These are phyloP conservation scores for Dryococelus australis DNA, from an alignment of 2,888 invertebrate genomes.

Conservation along the genomic window DNA sequence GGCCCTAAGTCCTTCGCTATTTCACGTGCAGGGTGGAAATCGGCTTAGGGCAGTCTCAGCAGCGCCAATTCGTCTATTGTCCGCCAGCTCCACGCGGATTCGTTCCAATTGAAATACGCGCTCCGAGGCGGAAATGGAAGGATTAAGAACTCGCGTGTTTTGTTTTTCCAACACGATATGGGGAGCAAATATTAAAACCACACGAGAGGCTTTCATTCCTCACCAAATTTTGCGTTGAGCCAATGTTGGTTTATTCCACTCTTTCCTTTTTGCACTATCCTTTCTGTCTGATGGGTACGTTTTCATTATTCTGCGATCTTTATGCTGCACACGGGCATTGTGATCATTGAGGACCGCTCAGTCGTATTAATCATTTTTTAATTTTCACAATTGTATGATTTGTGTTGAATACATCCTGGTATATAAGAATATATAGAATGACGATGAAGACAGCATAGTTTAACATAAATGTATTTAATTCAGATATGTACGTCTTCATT, in stretches of 20 bases:
- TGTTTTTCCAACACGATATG: neutral
- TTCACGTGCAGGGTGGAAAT: neutral
- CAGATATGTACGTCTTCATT: no score
- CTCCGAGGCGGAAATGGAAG: neutral
- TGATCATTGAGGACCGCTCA: no score
- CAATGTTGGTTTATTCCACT: neutral
- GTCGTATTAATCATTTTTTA: no score
- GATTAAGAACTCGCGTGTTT: neutral
- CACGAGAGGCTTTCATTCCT: neutral
- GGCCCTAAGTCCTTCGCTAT: neutral
- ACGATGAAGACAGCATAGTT: no score
- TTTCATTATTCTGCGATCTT: neutral
- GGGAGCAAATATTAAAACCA: conserved; percentile 16
- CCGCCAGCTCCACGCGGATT: neutral
- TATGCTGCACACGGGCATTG: no score
- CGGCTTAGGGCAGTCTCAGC: conserved; percentile 11
- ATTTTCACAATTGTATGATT: no score
- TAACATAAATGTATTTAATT: no score
- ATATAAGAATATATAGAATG: no score
- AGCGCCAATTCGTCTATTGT: conserved; percentile 5
- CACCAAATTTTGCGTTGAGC: neutral
- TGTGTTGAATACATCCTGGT: no score
- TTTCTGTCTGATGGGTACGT: neutral
- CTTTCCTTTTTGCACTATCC: neutral
- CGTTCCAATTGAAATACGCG: conserved; percentile 2